Conservation (phyloP, 2,797 vertebrate genomes). For the Malurus splendens region DNA sequence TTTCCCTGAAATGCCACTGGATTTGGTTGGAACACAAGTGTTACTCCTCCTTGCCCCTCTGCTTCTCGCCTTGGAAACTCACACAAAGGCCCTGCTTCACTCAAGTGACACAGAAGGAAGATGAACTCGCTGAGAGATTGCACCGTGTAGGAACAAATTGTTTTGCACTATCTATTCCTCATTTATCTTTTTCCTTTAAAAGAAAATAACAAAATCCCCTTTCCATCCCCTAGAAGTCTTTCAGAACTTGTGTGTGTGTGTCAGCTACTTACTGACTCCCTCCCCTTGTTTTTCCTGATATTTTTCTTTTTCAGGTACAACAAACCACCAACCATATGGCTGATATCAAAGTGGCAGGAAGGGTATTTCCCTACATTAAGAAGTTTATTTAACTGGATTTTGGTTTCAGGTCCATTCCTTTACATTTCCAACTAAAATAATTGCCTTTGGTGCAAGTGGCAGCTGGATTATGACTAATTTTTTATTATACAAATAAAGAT, state of each 20-base stretch:
- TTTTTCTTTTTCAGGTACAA: not conserved
- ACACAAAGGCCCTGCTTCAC: conserved; percentile 12
- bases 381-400: conserved; percentile 4
- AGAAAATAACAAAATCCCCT: not conserved
- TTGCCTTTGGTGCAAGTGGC: not conserved
- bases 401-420: not conserved
- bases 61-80: conserved; percentile 12
- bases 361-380: not conserved
- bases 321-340: not conserved
- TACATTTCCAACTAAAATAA: not conserved
- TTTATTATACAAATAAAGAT: not conserved
- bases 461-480: not conserved
- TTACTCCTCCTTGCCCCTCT: conserved; percentile 33
- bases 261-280: not conserved
- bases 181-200: conserved; percentile 8
- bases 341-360: not conserved
- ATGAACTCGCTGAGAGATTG: not conserved
- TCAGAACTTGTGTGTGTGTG: not conserved
- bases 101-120: not conserved
- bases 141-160: not conserved
- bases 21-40: conserved; percentile 39
- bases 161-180: conserved; percentile 1
- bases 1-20: conserved; percentile 37
- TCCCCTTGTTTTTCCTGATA: not conserved
- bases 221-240: not conserved